Evolutionary conservation across 2,888 invertebrate genomes (phyloP), one percentile per base, ranked within the genome.

Genomic region (Chloroclystis v-ata): DNA sequence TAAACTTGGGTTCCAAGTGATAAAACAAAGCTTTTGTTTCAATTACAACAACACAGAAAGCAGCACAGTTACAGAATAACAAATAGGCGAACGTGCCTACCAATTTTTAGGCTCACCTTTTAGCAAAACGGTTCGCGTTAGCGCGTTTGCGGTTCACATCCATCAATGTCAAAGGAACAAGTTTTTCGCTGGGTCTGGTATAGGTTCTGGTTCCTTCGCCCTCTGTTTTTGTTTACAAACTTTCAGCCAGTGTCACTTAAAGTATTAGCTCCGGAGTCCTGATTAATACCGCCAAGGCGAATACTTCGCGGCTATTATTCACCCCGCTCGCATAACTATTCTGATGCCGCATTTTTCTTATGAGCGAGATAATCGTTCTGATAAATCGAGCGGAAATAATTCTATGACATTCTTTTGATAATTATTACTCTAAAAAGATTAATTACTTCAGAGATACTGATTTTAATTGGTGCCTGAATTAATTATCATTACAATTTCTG

Each of bases 141-240:
- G 74, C 72, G 67, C 70, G 64, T 66, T 69, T 64, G 71, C 67
- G 63, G 62, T 61, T 63, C 69, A 67, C 84, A 86, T 86, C 82
- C 75, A 85, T 86, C 86, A 86, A 72, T 71, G 85, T 84, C 86
- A 78, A 54, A 51, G 51, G 62, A 73, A 63, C 75, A 80, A 84
- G 81, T 83, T 85, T 85, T 86, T 82, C 78, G 72, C 67, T 69
- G 72, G 32, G 16, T 33, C 35, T 35, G 74, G 77, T 74, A 72
- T 69, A 72, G 75, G 78, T 75, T 73, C 67, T 70, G 74, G 73
- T 77, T 70, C 73, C 68, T 67, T 69, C 68, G 69, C 67, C 65
- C 67, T 59, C 68, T 73, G 79, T 82, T 84, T 84, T 83, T 80
- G 79, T 82, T 81, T 73, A 75, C 73, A 67, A 78, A 78, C 78